These are phyloP conservation scores for Geotrupes spiniger DNA, from an alignment of 2,888 invertebrate genomes.

Conservation along the genomic window DNA sequence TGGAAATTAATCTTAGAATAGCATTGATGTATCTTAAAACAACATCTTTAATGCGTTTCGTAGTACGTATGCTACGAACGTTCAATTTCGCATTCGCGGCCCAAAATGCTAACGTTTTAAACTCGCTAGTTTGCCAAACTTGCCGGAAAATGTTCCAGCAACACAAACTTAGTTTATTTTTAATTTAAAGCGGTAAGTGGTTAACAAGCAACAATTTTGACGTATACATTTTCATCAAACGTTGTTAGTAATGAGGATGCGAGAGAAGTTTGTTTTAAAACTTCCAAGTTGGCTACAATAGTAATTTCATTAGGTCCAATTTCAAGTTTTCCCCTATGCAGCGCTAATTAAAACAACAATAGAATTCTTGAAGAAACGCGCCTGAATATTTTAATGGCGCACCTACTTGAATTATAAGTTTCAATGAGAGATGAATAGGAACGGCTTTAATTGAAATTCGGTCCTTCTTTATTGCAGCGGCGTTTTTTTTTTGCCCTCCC, in stretches of 20 bases:
- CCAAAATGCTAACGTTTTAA: no score
- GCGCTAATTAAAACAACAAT: slow-evolving; percentile 45
- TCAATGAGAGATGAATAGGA: slow-evolving; percentile 28
- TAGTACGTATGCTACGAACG: no score
- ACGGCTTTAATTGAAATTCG: slow-evolving; percentile 29
- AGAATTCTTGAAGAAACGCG: slow-evolving; percentile 39
- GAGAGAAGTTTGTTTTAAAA: slow-evolving; percentile 7
- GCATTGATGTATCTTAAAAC: no score
- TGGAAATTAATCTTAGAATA: no score
- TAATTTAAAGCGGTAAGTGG: no score
- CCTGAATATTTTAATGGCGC: slow-evolving; percentile 43
- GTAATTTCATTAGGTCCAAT: slow-evolving; percentile 41
- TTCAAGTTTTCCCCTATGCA: slow-evolving; percentile 38
- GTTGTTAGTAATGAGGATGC: slow-evolving; percentile 2
- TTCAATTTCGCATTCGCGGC: no score
- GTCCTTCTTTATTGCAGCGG: slow-evolving; percentile 17
- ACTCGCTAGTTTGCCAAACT: no score
- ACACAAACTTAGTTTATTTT: no score
- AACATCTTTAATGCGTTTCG: no score
- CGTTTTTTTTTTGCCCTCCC: slow-evolving; percentile 5
- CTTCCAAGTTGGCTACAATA: slow-evolving; percentile 23
- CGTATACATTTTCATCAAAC: slow-evolving; percentile 7
- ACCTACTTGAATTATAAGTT: slow-evolving; percentile 33
- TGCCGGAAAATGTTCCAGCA: no score
- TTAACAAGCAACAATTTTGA: slow-evolving; percentile 3